Base-by-base conservation (phyloP, 2,113 vertebrate genomes). In the Indri indri region DNA sequence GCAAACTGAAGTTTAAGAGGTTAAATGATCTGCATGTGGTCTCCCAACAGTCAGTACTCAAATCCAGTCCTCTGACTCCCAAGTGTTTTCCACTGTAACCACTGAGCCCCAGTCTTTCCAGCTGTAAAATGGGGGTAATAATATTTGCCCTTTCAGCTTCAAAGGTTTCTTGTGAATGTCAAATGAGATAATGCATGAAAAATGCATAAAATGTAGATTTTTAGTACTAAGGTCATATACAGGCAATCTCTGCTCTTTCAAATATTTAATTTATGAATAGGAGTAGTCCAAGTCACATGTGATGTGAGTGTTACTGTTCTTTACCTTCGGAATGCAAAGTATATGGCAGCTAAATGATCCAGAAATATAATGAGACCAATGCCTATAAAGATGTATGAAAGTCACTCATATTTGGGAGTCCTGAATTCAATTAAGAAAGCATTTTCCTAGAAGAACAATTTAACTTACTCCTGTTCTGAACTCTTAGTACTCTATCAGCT, bases 401-500 rank as follows among this genome's bases (percentile, higher is more conserved):
- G 37, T 83, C 52, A 71, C 22, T 94, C 52, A 95, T 50, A 37
- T 54, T 95, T 86, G n/a, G 4, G 52, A 95, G 59, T 86, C 65
- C 17, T 32, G 5, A 93, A 90, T 54, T 91, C 85, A 96, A 73
- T 52, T 91, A 76, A 73, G 66, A 89, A 96, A 70, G 71, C 18
- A 88, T 84, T 97, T 80, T 93, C 47, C 66, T 59, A 70, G 57
- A 95, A 94, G 96, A 92, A 74, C 5, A 22, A 87, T 73, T 88
- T 91, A n/a, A 81, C 74, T 71, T 79, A 94, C 90, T 22, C 27
- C 50, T 90, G 8, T 54, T 59, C 17, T 37, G 34, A 87, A 45
- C 17, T 7, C 32, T 65, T 70, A 42, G 8, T 76, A 68, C 13
- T 32, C 61, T 66, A 37, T 77, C 25, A 95, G 40, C 0, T 95